These are phyloP conservation scores for Elephantulus edwardii DNA, from an alignment of 2,113 vertebrate species.

Conservation along the genomic window DNA sequence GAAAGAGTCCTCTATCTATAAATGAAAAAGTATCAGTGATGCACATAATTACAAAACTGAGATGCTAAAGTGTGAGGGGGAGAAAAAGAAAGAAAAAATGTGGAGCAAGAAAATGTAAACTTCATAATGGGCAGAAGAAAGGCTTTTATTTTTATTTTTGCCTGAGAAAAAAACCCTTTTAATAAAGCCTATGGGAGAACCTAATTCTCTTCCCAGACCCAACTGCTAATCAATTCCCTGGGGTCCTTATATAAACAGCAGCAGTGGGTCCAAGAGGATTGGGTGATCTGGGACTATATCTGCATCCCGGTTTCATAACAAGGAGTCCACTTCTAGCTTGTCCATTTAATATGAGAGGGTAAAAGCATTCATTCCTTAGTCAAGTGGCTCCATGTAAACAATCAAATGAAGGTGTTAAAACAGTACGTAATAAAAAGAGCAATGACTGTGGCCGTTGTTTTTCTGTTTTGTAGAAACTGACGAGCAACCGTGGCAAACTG, in stretches of 20 bases:
- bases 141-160: constrained; percentile 65
- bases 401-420: not conserved
- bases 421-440: not conserved
- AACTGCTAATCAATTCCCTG: constrained; percentile 77
- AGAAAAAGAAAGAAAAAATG: not conserved
- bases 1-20: not conserved
- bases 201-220: constrained; percentile 73
- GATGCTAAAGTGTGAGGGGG: not conserved
- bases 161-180: constrained; percentile 65
- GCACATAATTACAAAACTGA: constrained; percentile 3
- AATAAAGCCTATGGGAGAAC: constrained; percentile 76
- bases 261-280: constrained; percentile 31
- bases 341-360: not conserved
- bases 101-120: constrained; percentile 16
- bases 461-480: constrained; percentile 11
- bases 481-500: not conserved
- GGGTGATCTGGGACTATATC: constrained; percentile 50
- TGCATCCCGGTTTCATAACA: constrained; percentile 54
- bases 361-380: not conserved
- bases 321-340: constrained; percentile 22
- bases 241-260: constrained; percentile 64
- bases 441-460: not conserved
- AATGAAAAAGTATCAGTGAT: constrained; percentile 23
- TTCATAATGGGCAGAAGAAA: constrained; percentile 19
- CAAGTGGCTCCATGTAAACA: constrained; percentile 29